phyloP scores from a whole-genome alignment of 2,113 vertebrate genomes.

The Tupaia tana region DNA sequence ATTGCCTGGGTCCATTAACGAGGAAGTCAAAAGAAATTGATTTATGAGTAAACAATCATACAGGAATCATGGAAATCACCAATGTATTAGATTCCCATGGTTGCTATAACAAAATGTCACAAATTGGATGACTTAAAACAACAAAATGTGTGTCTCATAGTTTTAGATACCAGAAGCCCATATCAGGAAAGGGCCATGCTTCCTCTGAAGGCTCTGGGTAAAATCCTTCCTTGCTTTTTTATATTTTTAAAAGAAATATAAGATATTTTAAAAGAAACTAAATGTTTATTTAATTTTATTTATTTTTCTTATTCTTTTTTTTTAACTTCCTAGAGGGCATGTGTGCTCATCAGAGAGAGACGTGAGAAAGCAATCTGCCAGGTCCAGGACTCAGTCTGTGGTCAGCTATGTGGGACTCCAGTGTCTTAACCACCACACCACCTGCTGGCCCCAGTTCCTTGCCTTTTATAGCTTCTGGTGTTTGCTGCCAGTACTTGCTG shows the following conservation, averaged over 20 bases:
- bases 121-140: background rate
- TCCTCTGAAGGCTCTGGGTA: background rate
- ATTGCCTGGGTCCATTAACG: background rate
- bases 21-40: background rate
- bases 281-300: too few species aligned
- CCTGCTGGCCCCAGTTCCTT: background rate
- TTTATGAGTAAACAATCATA: background rate
- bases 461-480: background rate
- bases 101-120: background rate
- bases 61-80: background rate
- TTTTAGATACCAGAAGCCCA: background rate
- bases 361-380: too few species aligned
- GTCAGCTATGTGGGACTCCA: too few species aligned
- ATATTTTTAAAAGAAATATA: too few species aligned
- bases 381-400: too few species aligned
- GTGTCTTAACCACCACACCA: too few species aligned
- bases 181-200: background rate
- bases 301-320: too few species aligned
- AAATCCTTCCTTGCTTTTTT: background rate
- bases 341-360: too few species aligned
- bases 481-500: rapidly evolving
- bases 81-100: background rate
- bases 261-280: too few species aligned
- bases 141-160: background rate
- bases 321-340: too few species aligned